Conservation (phyloP, 1,140 invertebrate species). For the Bombus consobrinus region DNA sequence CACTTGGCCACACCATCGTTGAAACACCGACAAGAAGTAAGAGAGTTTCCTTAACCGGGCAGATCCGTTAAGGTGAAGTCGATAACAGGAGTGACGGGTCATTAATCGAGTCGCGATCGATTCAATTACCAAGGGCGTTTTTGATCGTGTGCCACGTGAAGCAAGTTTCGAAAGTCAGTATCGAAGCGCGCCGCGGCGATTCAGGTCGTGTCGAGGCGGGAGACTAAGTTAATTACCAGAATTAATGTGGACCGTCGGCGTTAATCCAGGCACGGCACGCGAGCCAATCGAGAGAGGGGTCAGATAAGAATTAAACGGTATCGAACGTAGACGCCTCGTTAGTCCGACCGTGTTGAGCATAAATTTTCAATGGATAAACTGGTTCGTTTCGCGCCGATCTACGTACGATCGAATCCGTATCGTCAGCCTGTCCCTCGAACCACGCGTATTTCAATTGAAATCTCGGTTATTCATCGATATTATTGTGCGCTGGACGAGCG, state of each 20-base stretch:
- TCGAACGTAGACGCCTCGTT: slow-evolving; percentile 72
- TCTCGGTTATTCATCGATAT: slow-evolving; percentile 41
- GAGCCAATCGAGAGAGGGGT: slow-evolving; percentile 70
- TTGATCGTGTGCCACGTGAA: neutral
- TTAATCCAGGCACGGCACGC: slow-evolving; percentile 73
- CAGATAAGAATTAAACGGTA: slow-evolving; percentile 77
- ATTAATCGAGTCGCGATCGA: slow-evolving; percentile 26
- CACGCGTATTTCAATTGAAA: slow-evolving; percentile 27
- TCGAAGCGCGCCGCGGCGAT: slow-evolving; percentile 18
- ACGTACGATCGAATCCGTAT: slow-evolving; percentile 48
- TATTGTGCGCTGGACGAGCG: slow-evolving; percentile 11
- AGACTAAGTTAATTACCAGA: slow-evolving; percentile 66
- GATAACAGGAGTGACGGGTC: slow-evolving; percentile 5
- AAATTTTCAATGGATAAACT: slow-evolving; percentile 70
- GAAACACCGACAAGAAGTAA: neutral
- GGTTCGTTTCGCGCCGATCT: slow-evolving; percentile 48
- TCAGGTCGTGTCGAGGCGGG: slow-evolving; percentile 44
- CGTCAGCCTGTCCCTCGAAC: slow-evolving; percentile 14
- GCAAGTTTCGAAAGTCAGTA: slow-evolving; percentile 16
- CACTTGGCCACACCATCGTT: neutral
- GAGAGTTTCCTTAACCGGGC: neutral
- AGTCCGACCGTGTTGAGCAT: slow-evolving; percentile 68
- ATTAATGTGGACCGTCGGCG: slow-evolving; percentile 70
- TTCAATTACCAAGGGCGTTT: slow-evolving; percentile 21
- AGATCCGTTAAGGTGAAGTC: neutral